Evolutionary conservation across 2,888 invertebrate genomes (phyloP).

Genomic region (Parascotia fuliginaria): DNA sequence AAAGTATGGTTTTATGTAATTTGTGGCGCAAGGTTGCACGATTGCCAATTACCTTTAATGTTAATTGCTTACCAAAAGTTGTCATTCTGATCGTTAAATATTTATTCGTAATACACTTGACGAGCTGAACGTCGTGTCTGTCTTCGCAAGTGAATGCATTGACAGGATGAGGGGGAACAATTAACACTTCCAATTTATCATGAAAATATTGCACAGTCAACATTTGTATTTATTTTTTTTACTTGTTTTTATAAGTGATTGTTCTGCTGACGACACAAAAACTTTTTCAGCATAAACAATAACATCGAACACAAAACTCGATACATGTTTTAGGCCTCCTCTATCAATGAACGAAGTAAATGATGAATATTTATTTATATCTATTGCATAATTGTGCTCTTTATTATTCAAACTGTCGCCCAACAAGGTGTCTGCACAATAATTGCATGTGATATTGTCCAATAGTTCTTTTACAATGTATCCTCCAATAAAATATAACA

Average conservation of each 20-base stretch:
- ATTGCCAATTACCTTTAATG: neutral
- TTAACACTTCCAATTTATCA: too few relatives aligned
- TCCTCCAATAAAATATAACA: slow-evolving; percentile 8
- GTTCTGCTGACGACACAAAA: neutral
- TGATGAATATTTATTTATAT: slow-evolving; percentile 6
- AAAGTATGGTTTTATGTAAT: neutral
- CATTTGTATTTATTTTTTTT: too few relatives aligned
- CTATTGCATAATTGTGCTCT: slow-evolving; percentile 6
- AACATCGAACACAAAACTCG: slow-evolving; percentile 4
- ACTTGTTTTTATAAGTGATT: too few relatives aligned
- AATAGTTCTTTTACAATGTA: slow-evolving; percentile 4
- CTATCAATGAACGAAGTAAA: slow-evolving; percentile 8
- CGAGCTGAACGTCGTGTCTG: neutral
- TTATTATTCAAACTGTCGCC: slow-evolving; percentile 1
- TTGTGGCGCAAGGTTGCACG: neutral
- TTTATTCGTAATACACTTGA: neutral
- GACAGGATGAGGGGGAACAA: neutral
- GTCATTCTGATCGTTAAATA: neutral
- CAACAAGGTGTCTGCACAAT: too few relatives aligned
- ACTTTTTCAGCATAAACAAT: slow-evolving; percentile 1
- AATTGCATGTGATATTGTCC: slow-evolving; percentile 2
- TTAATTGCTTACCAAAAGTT: neutral
- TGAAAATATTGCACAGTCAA: too few relatives aligned
- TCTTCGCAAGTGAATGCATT: neutral
- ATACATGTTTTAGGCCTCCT: slow-evolving; percentile 1